These are phyloP conservation scores for Phyllopteryx taeniolatus DNA, from an alignment of 2,113 vertebrate genomes.

Conservation along the genomic window DNA sequence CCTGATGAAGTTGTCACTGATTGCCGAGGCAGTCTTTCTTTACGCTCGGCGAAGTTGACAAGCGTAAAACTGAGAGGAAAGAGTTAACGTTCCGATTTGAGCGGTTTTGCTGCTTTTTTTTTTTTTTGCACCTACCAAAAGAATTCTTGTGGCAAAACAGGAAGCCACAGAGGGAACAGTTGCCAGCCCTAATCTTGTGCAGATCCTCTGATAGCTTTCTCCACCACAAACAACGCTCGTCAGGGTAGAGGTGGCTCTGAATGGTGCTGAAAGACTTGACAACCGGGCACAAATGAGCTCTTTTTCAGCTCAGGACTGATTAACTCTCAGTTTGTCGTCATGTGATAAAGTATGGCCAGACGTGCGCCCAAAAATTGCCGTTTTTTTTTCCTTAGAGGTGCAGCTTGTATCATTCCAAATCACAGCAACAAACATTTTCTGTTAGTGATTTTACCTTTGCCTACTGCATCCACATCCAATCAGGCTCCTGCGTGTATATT, in stretches of 20 bases:
- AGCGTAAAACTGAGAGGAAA: slow-evolving; percentile 44
- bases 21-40: neutral
- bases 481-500: neutral
- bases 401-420: neutral
- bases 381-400: neutral
- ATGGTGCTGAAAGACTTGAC: slow-evolving; percentile 45
- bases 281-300: slow-evolving; percentile 36
- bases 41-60: neutral
- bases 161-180: slow-evolving; percentile 82
- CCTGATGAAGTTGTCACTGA: neutral
- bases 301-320: slow-evolving; percentile 34
- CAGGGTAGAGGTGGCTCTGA: slow-evolving; percentile 54
- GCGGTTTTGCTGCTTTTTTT: slow-evolving; percentile 45
- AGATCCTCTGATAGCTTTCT: slow-evolving; percentile 85
- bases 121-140: slow-evolving; percentile 70
- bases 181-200: slow-evolving; percentile 80
- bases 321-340: slow-evolving; percentile 23
- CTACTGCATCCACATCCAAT: slow-evolving; percentile 9
- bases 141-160: slow-evolving; percentile 86
- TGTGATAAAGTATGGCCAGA: neutral
- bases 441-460: neutral
- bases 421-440: neutral
- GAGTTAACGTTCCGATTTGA: slow-evolving; percentile 77
- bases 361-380: neutral
- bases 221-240: slow-evolving; percentile 78